A percentile compares a stretch with the other conserved stretches of the same genome.
These are phyloP conservation scores for Drosophila setifemur DNA, from an alignment of 1,140 invertebrate species.

Conservation along the genomic window DNA sequence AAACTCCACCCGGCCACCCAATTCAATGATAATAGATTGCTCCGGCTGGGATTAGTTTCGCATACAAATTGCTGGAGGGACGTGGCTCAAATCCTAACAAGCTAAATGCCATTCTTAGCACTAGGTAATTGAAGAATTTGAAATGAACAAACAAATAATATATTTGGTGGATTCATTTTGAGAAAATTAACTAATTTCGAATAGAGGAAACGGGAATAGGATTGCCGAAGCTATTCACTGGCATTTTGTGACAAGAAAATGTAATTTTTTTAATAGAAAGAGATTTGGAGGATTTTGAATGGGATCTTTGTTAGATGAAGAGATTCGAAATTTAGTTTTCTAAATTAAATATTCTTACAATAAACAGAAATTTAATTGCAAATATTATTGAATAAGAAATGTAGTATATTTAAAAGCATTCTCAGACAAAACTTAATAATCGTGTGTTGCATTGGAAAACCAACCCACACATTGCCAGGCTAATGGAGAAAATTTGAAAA, in stretches of 20 bases:
- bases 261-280: too few species aligned
- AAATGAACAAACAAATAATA: slow-evolving; percentile 32
- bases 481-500: not conserved
- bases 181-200: not conserved
- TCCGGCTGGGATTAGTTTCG: slow-evolving; percentile 54
- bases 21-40: slow-evolving; percentile 63
- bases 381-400: too few species aligned
- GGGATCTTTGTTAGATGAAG: too few species aligned
- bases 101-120: slow-evolving; percentile 48
- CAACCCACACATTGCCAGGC: not conserved
- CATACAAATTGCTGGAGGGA: slow-evolving; percentile 60
- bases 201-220: not conserved
- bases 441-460: too few species aligned
- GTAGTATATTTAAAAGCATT: too few species aligned
- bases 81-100: slow-evolving; percentile 36
- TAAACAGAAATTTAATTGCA: too few species aligned
- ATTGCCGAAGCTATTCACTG: not conserved
- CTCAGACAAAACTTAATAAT: too few species aligned
- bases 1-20: slow-evolving; percentile 4
- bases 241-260: too few species aligned
- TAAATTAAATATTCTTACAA: too few species aligned
- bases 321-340: too few species aligned
- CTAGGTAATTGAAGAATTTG: slow-evolving; percentile 38
- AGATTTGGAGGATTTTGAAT: too few species aligned
- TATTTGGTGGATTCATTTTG: not conserved